phyloP scores from a whole-genome alignment of 2,113 vertebrate species.

The Meriones unguiculatus region DNA sequence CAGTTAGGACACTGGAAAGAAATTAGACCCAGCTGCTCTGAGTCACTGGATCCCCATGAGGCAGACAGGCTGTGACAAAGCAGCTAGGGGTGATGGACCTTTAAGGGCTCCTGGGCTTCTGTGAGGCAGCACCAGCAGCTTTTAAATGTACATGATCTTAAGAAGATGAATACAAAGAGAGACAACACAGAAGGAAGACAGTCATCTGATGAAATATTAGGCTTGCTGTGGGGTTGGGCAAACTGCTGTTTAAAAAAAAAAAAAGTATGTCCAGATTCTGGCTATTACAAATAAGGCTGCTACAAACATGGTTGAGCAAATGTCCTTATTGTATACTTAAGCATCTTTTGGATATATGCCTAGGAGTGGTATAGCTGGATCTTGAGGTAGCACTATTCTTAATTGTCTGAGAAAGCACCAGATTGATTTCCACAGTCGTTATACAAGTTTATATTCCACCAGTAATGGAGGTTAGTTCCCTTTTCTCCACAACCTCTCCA shows the following conservation, averaged over 20 bases:
- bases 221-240: background rate
- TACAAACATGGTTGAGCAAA: too few relatives aligned
- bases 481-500: too few relatives aligned
- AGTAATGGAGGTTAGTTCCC: too few relatives aligned
- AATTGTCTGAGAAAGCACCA: too few relatives aligned
- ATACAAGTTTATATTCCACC: too few relatives aligned
- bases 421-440: too few relatives aligned
- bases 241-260: background rate
- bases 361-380: too few relatives aligned
- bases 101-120: background rate
- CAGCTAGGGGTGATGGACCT: fast-evolving
- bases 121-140: conserved; percentile 47
- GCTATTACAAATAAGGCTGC: too few relatives aligned
- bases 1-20: conserved; percentile 29
- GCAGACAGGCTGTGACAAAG: background rate
- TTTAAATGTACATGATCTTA: conserved; percentile 63
- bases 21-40: conserved; percentile 19
- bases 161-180: conserved; percentile 1
- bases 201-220: background rate
- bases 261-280: background rate
- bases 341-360: too few relatives aligned
- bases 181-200: background rate
- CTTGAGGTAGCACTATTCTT: too few relatives aligned
- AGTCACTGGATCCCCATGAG: background rate
- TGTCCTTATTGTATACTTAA: too few relatives aligned